A percentile compares a stretch with the other conserved stretches of the same genome.
Evolutionary conservation across 2,797 vertebrate species (phyloP).

Genomic region (Simalia tracyae): DNA sequence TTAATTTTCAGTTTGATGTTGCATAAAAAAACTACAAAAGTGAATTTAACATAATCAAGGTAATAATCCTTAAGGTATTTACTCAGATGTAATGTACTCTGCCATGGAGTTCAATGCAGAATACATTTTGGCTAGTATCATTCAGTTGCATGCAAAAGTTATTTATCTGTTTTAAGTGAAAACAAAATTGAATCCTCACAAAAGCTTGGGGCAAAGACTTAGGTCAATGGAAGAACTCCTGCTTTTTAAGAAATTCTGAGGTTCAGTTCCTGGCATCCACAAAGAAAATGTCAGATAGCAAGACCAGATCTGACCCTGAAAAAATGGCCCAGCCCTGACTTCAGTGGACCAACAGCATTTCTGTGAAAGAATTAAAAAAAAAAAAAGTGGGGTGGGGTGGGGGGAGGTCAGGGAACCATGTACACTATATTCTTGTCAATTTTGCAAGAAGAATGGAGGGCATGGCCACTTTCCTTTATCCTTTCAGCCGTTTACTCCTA

Average conservation of each 20-base stretch:
- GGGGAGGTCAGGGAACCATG: background rate
- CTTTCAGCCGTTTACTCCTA: background rate
- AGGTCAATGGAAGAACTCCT: background rate
- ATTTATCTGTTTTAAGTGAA: background rate
- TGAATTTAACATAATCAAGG: background rate
- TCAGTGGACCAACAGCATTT: background rate
- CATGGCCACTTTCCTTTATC: background rate
- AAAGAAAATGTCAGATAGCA: background rate
- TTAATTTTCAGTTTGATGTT: background rate
- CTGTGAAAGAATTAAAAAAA: background rate
- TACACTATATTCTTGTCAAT: background rate
- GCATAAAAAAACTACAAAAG: background rate
- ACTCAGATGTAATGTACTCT: background rate
- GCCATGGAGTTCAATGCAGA: background rate
- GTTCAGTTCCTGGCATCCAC: background rate
- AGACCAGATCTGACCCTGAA: background rate
- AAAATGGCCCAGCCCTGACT: background rate
- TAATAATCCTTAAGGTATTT: background rate
- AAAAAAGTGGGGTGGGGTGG: background rate
- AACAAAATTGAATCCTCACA: background rate
- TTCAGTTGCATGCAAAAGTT: background rate
- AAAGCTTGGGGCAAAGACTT: background rate
- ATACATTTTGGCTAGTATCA: too few relatives aligned
- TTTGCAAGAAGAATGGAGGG: background rate
- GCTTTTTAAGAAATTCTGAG: background rate